Base-by-base conservation (phyloP, 1,140 invertebrate genomes). In the Hyposmocoma kahamanoa region DNA sequence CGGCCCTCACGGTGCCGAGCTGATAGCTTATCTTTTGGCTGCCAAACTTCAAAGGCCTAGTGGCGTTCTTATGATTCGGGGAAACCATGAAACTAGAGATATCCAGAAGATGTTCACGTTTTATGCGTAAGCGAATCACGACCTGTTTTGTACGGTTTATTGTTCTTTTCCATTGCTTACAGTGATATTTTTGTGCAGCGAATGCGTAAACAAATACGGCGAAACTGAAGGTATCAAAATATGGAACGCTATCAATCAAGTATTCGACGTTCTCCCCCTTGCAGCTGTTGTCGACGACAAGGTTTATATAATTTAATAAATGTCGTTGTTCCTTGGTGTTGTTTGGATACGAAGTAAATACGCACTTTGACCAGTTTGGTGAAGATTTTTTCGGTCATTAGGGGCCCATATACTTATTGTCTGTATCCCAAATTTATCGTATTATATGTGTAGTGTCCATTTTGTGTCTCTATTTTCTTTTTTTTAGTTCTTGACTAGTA, bases 51-150 rank as follows among this genome's bases (percentile, higher is more conserved):
- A 91, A 41, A 80, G 88, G 6, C 90, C 91, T 13, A 53, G 72
- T 4, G 90, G 90, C 54, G 88, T 92, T 49, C 83, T 81, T 50
- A 67, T 92, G 17, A 56, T 92, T 8, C 70, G 91, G 30, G 91
- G 91, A 4, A 92, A 92, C 68, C 91, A 92, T 72, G 91, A 93
- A 78, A 86, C 91, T 2, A 66, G 91, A 26, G 84, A 86, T 56
- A 88, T 92, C 50, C 92, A 94, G 78, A 88, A 90, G 68, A 90
- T 90, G 87, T 93, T 93, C 65, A 90, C 90, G 3, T 94, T 94
- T 75, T 87, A 90, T 58, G 87, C 76, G 91, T 92, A 76, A 77
- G 66, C 46, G 34, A n/a, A n/a, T n/a, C n/a, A n/a, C n/a, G 15
- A 19, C 15, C 49, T n/a, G 20, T 24, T 3, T 5, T 3, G 18